These are phyloP conservation scores for Pseudochaenichthys georgianus DNA, from an alignment of 2,797 vertebrate species.

Conservation along the genomic window DNA sequence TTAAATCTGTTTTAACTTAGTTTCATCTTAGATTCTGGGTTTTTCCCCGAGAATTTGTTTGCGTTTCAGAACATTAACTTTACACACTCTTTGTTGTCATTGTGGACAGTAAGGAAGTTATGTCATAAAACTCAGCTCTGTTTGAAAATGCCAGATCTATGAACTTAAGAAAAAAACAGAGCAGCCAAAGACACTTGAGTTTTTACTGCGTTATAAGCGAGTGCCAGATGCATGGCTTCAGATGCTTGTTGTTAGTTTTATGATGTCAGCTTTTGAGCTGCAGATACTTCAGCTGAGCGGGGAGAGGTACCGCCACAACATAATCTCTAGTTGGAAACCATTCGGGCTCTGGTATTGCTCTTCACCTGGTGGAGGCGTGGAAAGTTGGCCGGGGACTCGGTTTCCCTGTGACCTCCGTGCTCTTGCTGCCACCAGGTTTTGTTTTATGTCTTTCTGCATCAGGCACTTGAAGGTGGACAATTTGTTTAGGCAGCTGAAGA, in stretches of 20 bases:
- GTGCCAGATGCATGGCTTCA: constrained; percentile 76
- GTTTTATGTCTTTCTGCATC: constrained; percentile 77
- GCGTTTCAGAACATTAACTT: constrained; percentile 86
- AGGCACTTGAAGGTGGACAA: constrained; percentile 79
- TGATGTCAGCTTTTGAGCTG: constrained; percentile 73
- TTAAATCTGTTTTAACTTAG: constrained; percentile 25
- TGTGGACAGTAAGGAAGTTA: constrained; percentile 81
- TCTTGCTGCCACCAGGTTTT: constrained; percentile 63
- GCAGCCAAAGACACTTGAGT: constrained; percentile 67
- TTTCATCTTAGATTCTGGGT: constrained; percentile 54
- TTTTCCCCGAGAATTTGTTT: constrained; percentile 76
- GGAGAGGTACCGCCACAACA: constrained; percentile 48
- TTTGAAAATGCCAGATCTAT: constrained; percentile 78
- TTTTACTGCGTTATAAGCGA: constrained; percentile 64
- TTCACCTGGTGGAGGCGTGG: constrained; percentile 61
- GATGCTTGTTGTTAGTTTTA: constrained; percentile 81
- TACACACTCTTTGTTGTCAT: constrained; percentile 84
- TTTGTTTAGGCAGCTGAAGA: constrained; percentile 85
- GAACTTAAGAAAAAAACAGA: constrained; percentile 78
- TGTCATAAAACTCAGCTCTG: constrained; percentile 79
- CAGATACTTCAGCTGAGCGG: constrained; percentile 66
- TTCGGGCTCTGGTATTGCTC: constrained; percentile 53
- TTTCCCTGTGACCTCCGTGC: constrained; percentile 67
- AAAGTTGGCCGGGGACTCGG: constrained; percentile 60
- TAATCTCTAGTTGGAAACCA: constrained; percentile 63